Evolutionary conservation across 2,888 invertebrate species (phyloP), one percentile per base, ranked within the genome.

Genomic region (Tenthredo notha): DNA sequence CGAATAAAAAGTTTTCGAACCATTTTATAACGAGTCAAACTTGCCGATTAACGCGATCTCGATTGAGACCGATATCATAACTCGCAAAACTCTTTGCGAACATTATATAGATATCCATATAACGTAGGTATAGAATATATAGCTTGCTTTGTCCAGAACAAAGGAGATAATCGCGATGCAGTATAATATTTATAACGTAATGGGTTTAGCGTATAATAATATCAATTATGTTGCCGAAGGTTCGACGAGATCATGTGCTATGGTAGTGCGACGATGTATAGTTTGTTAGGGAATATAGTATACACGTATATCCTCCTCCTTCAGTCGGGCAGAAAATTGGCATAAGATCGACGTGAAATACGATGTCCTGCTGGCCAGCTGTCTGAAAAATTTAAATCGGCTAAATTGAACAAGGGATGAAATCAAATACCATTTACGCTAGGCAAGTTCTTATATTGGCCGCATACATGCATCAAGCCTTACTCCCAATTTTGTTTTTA

Each of bases 141-240:
- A 89, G 88, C 87, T 88, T 87, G 88, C 89, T 87, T 89, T 89
- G 90, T 87, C 88, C 89, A 88, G 90, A 90, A 90, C 90, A 89
- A 90, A 90, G 87, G 86, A 89, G 90, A 88, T 90, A 90, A 91
- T 90, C 18, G 50, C 89, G 90, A 90, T 85, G 89, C 89, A 40
- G 61, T 74, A 74, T 91, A 91, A 91, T 88, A 91, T 92, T 91
- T 90, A 92, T 91, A 90, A 90, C 89, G 90, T 91, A 92, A 91
- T 91, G 89, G 90, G 90, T 89, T 87, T 88, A 88, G 88, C 88
- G 89, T 88, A 88, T 92, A 92, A 91, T 91, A 90, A 91, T 92
- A 91, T 91, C 91, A 91, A 91, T 91, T 91, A 91, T 70, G 61
- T 83, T 83, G n/a, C 21, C 61, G 61, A 80, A 80, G 80, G 80